These are phyloP conservation scores for Regulus satrapa DNA, from an alignment of 2,113 vertebrate genomes.

Conservation along the genomic window DNA sequence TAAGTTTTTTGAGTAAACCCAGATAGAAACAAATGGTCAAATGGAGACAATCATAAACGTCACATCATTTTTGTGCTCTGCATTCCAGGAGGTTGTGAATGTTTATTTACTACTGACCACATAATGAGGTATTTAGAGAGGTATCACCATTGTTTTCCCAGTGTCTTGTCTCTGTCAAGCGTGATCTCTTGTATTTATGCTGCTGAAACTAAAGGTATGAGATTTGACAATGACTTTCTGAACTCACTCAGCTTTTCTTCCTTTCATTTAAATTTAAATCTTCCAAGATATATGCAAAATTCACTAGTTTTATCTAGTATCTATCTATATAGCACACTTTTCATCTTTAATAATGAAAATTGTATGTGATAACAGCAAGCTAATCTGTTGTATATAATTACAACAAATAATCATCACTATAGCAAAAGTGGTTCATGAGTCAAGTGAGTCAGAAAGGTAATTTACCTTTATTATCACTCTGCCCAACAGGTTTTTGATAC, in stretches of 20 bases:
- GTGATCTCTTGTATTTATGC: background rate
- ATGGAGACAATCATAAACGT: background rate
- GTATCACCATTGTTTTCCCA: rapidly evolving
- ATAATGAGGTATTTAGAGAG: background rate
- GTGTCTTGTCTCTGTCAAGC: background rate
- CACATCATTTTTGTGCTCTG: background rate
- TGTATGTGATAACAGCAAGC: background rate
- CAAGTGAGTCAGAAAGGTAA: conserved; percentile 5
- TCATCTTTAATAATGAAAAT: background rate
- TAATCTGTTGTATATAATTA: background rate
- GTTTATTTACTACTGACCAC: background rate
- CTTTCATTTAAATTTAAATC: background rate
- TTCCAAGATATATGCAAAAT: background rate
- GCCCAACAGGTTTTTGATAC: background rate
- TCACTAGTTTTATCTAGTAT: background rate
- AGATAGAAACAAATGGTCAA: background rate
- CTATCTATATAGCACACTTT: background rate
- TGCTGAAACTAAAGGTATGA: background rate
- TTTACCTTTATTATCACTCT: background rate
- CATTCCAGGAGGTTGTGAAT: background rate
- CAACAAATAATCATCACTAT: background rate
- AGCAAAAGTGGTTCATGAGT: background rate
- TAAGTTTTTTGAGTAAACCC: background rate
- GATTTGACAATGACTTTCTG: background rate
- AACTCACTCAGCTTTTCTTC: background rate